Evolutionary conservation across 2,797 vertebrate species (phyloP).

Genomic region (Serranus cabrilla): DNA sequence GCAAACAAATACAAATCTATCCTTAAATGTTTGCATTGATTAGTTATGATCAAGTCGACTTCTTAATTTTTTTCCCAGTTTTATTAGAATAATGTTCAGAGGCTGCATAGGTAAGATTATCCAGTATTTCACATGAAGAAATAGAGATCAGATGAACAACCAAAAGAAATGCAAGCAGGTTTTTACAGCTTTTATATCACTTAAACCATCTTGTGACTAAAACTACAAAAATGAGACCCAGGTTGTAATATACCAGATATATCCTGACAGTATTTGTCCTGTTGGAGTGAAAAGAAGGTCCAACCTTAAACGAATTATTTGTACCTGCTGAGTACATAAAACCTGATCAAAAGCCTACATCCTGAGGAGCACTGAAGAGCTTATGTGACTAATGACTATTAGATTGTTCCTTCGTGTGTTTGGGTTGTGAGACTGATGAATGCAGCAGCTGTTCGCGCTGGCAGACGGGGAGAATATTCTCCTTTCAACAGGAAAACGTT

Average conservation of each 20-base stretch:
- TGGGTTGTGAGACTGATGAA: constrained; percentile 55
- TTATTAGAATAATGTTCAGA: neutral
- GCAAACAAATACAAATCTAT: neutral
- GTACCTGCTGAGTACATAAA: constrained; percentile 1
- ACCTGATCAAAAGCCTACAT: constrained; percentile 8
- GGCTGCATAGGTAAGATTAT: neutral
- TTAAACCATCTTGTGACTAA: neutral
- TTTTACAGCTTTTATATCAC: constrained; percentile 5
- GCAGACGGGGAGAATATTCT: constrained; percentile 31
- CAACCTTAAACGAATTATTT: neutral
- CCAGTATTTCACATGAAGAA: neutral
- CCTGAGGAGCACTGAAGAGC: constrained; percentile 6
- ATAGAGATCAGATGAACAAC: neutral
- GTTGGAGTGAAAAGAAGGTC: neutral
- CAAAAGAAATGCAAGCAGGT: neutral
- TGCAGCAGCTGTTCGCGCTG: constrained; percentile 58
- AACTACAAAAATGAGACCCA: neutral
- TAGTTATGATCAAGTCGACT: neutral
- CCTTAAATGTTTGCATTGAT: neutral
- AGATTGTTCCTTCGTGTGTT: constrained; percentile 33
- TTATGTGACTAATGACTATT: constrained; percentile 44
- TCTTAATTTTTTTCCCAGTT: neutral
- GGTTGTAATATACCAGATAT: neutral
- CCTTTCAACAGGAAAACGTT: constrained; percentile 44
- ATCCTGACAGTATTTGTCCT: neutral